A percentile compares a stretch with the other conserved stretches of the same genome.
These are phyloP conservation scores for Psilopsiagon aurifrons DNA, from an alignment of 2,113 vertebrate genomes.

Conservation along the genomic window DNA sequence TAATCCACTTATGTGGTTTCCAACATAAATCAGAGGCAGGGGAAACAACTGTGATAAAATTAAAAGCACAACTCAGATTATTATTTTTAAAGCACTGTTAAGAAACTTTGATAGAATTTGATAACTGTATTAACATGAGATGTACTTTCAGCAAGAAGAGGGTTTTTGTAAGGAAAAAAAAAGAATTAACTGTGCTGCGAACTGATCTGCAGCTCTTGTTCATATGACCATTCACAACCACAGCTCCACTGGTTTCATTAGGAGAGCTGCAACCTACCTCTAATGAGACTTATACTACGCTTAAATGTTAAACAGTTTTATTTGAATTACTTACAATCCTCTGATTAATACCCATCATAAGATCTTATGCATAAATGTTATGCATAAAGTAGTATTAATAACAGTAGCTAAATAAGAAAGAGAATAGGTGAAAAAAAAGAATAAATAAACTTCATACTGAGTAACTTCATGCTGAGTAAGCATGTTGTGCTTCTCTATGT, in stretches of 20 bases:
- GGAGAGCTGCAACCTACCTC: background rate
- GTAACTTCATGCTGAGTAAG: background rate
- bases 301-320: background rate
- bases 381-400: background rate
- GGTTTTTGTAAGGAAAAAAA: background rate
- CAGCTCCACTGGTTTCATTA: background rate
- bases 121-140: background rate
- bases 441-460: background rate
- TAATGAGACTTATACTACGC: background rate
- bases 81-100: background rate
- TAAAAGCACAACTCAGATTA: constrained; percentile 47
- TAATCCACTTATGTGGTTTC: constrained; percentile 82
- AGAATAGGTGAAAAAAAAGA: background rate
- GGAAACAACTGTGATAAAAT: constrained; percentile 79
- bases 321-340: background rate
- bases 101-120: background rate
- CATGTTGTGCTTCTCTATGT: background rate
- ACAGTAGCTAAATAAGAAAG: background rate
- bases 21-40: constrained; percentile 80
- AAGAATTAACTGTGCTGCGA: background rate
- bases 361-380: background rate
- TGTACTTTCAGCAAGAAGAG: background rate
- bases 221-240: background rate
- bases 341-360: background rate
- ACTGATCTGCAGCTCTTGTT: background rate